phyloP scores from a whole-genome alignment of 2,113 vertebrate species.

The Circaetus cinerascens region DNA sequence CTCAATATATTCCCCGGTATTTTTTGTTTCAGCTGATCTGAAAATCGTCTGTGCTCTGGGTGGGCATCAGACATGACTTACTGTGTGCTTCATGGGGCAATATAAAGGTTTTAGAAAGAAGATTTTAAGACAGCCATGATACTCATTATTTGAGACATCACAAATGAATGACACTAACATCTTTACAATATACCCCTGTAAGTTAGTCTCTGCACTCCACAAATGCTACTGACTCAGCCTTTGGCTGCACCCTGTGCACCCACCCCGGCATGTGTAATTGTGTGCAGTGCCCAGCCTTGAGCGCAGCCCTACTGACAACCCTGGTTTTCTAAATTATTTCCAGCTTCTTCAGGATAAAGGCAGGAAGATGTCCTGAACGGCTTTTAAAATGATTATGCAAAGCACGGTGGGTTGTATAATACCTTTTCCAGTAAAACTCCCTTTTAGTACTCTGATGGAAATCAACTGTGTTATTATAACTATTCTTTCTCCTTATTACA shows the following conservation, averaged over 20 bases:
- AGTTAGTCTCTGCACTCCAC: background rate
- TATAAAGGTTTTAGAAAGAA: background rate
- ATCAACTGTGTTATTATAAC: background rate
- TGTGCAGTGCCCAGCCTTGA: background rate
- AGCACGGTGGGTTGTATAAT: conserved; percentile 4
- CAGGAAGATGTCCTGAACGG: background rate
- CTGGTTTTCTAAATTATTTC: background rate
- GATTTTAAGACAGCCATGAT: background rate
- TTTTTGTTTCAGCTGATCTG: background rate
- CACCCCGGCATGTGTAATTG: rapidly evolving
- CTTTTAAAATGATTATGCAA: conserved; percentile 5
- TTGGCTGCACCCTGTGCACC: background rate
- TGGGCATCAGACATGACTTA: background rate
- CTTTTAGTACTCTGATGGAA: background rate
- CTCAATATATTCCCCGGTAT: background rate
- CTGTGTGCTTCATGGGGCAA: background rate
- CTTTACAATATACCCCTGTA: too few species aligned
- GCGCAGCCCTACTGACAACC: background rate
- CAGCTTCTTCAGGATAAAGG: background rate
- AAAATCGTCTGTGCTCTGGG: background rate
- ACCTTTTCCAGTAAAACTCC: background rate
- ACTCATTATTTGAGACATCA: background rate
- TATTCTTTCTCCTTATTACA: background rate
- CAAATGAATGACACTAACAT: background rate
- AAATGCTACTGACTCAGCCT: background rate